Base-by-base conservation (phyloP, 2,113 vertebrate genomes). In the Scortum barcoo region DNA sequence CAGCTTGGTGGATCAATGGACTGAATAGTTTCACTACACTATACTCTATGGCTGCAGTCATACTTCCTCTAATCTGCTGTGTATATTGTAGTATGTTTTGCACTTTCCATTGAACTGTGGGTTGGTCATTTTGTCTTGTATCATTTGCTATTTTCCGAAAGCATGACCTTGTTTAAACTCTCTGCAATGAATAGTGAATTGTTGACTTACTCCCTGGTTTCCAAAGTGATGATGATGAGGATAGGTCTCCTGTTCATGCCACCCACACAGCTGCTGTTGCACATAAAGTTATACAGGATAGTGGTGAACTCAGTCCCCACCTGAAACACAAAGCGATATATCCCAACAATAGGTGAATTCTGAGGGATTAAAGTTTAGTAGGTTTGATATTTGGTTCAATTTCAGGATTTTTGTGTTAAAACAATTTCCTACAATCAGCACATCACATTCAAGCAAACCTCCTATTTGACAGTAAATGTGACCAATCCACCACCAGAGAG, bases 271-370 rank as follows among this genome's bases (percentile, higher is more conserved):
- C 98, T 99, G 95, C 98, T 99, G 95, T 99, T 99, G 92, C 98
- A 99, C 98, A 99, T 99, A 90, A 99, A 99, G 95, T 99, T 99
- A 92, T 99, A 99, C 3, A 99, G 95, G 91, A 99, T 97, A 61
- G 98, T 99, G 90, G 98, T 99, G 84, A 97, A 99, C 91, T 99
- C 98, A 0, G 98, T 99, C 26, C 98, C 98, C 82, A 99, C 98
- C 98, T 99, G 90, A 67, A 86, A 88, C 63, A 90, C 53, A 89
- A 19, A 87, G 33, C 20, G 58, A 72, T 5, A 13, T 51, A 62
- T 70, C 22, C 5, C 42, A 63, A 7, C 2, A 13, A 22, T 60
- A 48, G 67, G 17, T 26, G 5, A 26, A 57, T 51, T 36, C 16
- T 71, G 16, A 48, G 2, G 16, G 4, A 20, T 20, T 38, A 19